Conservation (phyloP, 1,140 invertebrate species). For the Pemphigus obesinymphae region DNA sequence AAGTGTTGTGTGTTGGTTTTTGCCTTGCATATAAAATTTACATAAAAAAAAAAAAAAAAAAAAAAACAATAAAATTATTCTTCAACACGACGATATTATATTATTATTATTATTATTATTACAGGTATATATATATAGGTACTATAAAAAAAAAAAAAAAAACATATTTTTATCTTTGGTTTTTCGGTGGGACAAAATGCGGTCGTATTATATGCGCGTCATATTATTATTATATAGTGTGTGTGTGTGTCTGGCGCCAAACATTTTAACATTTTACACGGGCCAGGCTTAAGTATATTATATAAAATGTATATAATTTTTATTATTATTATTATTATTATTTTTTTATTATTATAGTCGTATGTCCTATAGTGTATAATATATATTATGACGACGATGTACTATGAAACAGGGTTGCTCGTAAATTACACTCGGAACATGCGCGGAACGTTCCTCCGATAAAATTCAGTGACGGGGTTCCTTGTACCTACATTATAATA, state of each 20-base stretch:
- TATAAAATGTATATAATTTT: slow-evolving; percentile 38
- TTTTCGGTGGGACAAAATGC: neutral
- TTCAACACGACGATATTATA: no score
- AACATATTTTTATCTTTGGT: slow-evolving; percentile 27
- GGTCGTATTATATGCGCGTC: neutral
- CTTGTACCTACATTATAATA: neutral
- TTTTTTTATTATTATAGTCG: slow-evolving; percentile 13
- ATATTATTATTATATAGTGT: slow-evolving; percentile 12
- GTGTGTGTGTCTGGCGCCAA: slow-evolving; percentile 29
- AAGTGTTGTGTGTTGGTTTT: no score
- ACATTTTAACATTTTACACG: slow-evolving; percentile 39
- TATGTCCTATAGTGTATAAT: no score
- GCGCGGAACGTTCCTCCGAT: slow-evolving; percentile 17
- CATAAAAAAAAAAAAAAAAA: no score
- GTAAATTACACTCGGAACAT: slow-evolving; percentile 35
- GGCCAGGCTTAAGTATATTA: neutral
- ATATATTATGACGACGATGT: neutral
- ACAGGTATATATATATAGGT: no score
- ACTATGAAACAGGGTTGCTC: slow-evolving; percentile 33
- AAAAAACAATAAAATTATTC: no score
- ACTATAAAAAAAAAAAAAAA: neutral
- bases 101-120: no score
- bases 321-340: slow-evolving; percentile 6
- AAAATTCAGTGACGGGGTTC: neutral
- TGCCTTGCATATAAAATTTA: no score